Base-by-base conservation (phyloP, 1,140 invertebrate species). In the Drosophila sucinea region DNA sequence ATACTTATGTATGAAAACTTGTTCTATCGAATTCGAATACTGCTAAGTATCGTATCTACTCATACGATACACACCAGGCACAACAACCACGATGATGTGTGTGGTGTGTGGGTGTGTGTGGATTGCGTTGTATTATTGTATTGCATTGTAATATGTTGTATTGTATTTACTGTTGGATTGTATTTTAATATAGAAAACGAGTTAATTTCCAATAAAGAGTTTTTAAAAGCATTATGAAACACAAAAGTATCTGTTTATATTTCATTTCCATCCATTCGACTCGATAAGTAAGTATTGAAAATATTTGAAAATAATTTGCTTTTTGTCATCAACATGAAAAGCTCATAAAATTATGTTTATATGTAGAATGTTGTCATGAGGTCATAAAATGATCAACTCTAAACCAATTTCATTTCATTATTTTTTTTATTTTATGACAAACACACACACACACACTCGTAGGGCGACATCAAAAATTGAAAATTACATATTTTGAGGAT, bases 111-210 rank as follows among this genome's bases (percentile, higher is more conserved):
- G 40, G 51, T 41, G 57, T 70, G 32, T 60, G 62, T 58, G 60
- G 60, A 84, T 44, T 71, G 51, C 54, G 62, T 83, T 70, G 74
- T 65, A 84, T 67, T 78, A 78, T 76, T 86, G 83, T 77, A 87
- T 80, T 87, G 84, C 76, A 77, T 89, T 89, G 74, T 73, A 83
- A 84, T 89, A 77, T 87, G 76, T 89, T 87, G 73, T 89, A 73
- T 90, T 87, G 80, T 90, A 90, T 90, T 90, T 79, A 90, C 77
- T 89, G 87, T 90, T 90, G 89, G 79, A 84, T 81, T 90, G 81
- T 86, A 86, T 87, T 90, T 89, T 79, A 83, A 83, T 83, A 90
- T 89, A 89, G 84, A 89, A 81, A 47, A 69, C 74, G 84, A 51
- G 44, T 89, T 89, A 70, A 86, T 84, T 87, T 87, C 69, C 68